A percentile compares a stretch with the other conserved stretches of the same genome.
These are phyloP conservation scores for Apis dorsata DNA, from an alignment of 1,140 invertebrate genomes.

Conservation along the genomic window DNA sequence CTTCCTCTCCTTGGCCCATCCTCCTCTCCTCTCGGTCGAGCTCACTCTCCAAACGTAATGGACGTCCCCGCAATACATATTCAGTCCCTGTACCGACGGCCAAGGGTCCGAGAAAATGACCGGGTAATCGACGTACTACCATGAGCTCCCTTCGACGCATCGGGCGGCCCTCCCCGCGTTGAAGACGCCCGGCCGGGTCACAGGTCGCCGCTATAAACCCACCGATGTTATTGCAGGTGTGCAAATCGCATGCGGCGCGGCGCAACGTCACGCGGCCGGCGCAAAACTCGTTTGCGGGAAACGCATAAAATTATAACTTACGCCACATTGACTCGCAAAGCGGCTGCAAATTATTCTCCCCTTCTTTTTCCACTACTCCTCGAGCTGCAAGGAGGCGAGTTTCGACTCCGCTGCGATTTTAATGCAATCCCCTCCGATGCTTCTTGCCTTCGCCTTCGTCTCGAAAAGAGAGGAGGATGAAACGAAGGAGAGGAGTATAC, in stretches of 20 bases:
- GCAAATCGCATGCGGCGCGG: constrained; percentile 22
- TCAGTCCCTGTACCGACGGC: background rate
- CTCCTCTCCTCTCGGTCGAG: constrained; percentile 1
- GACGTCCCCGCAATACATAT: constrained; percentile 8
- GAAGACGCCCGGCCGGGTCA: constrained; percentile 47
- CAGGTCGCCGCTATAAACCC: constrained; percentile 59
- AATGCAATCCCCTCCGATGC: background rate
- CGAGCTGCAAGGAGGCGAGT: background rate
- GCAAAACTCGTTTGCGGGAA: constrained; percentile 39
- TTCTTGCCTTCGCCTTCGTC: background rate
- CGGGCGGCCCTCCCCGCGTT: constrained; percentile 34
- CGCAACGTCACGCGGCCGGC: constrained; percentile 15
- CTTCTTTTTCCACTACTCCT: background rate
- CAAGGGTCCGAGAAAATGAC: constrained; percentile 61
- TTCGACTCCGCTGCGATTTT: background rate
- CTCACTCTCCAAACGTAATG: constrained; percentile 50
- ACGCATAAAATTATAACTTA: constrained; percentile 55
- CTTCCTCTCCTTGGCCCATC: constrained; percentile 1
- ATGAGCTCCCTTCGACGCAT: constrained; percentile 57
- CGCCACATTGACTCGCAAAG: constrained; percentile 26
- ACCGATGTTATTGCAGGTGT: constrained; percentile 62
- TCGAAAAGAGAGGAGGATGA: background rate
- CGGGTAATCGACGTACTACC: constrained; percentile 62
- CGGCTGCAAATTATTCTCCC: constrained; percentile 47
- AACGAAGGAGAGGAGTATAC: background rate